Base-by-base conservation (phyloP, 2,888 invertebrate species). In the Norana najaformis region DNA sequence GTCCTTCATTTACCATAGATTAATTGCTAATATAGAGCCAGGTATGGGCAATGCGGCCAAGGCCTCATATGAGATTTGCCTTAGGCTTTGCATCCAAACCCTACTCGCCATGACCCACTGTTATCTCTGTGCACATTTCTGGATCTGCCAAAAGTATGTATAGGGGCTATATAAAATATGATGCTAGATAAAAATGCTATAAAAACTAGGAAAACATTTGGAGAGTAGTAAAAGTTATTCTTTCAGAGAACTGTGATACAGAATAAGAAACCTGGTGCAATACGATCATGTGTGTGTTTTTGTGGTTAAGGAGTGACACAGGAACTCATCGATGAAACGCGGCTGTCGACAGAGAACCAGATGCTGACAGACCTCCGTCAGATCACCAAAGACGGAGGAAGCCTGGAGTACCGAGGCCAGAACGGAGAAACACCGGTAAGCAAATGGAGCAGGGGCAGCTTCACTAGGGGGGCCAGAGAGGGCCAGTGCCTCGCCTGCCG, bases 361-460 rank as follows among this genome's bases (percentile, higher is more conserved):
- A 99, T 99, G 99, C 95, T 99, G 92, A 96, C 96, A 92, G 99
- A 99, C 95, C 96, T 99, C 91, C 97, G 97, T 93, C 96, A 92
- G 16, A 89, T 93, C 91, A 96, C 96, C 23, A 96, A 96, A 90
- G 95, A 96, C 36, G 97, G 97, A 3, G 97, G 96, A 91, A 97
- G 97, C 95, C 95, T 98, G 92, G 98, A 98, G 93, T 96, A 96
- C 93, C 96, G 96, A 92, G 98, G 98, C 95, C 96, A 96, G 93
- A 97, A 98, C 95, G 97, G 98, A 92, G 98, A 98, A 90, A 98
- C 98, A 91, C 97, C 98, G 95, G 98, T 99, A 95, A 96, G 8
- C 69, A n/a, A n/a, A n/a, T n/a, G n/a, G n/a, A n/a, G n/a, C n/a
- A n/a, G n/a, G n/a, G n/a, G n/a, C n/a, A n/a, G n/a, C n/a, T n/a